Evolutionary conservation across 2,888 invertebrate species (phyloP).

Genomic region (Alentia gelatinosa): DNA sequence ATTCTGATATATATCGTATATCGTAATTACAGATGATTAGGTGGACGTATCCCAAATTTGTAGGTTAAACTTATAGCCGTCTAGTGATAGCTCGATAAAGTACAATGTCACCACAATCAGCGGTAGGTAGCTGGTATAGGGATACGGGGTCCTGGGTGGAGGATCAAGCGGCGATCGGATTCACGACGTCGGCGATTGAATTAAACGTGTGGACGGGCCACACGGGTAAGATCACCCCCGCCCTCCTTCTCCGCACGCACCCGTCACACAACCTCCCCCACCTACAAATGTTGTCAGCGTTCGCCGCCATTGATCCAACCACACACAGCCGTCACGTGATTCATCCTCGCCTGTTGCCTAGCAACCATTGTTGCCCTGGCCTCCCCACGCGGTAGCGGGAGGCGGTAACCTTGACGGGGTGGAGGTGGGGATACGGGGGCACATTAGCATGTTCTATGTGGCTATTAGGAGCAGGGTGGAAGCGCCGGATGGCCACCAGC

Average conservation of each 20-base stretch:
- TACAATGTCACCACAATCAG: no score
- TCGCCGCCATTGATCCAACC: neutral
- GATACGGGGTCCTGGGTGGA: neutral
- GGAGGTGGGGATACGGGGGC: no score
- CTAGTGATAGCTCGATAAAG: no score
- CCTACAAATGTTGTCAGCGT: neutral
- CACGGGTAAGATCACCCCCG: neutral
- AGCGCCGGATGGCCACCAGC: neutral
- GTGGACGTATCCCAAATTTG: no score
- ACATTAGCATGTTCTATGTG: slow-evolving; percentile 26
- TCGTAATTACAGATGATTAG: no score
- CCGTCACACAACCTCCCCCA: neutral
- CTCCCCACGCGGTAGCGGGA: neutral
- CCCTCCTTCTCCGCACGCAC: no score
- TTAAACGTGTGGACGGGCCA: neutral
- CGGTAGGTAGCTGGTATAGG: no score
- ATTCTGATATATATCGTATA: no score
- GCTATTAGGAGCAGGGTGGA: no score
- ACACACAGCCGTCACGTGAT: slow-evolving; percentile 3
- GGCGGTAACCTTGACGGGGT: neutral
- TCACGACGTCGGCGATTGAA: neutral
- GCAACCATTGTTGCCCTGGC: slow-evolving; percentile 42
- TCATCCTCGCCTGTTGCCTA: slow-evolving; percentile 29
- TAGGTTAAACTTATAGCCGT: no score
- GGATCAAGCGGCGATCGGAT: neutral